Evolutionary conservation across 2,888 invertebrate genomes (phyloP).

Genomic region (Trisateles emortualis): DNA sequence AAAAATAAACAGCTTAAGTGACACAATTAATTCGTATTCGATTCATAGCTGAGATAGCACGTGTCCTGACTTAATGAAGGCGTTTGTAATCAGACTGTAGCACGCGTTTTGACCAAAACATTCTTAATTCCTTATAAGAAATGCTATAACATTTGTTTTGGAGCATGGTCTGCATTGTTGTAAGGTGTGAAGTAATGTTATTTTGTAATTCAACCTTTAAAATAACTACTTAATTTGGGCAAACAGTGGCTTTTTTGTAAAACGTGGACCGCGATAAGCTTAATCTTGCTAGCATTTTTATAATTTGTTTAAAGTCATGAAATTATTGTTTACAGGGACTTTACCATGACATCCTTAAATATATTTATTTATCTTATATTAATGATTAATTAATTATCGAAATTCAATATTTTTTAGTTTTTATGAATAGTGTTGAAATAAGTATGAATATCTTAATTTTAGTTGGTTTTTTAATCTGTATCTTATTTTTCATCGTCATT

Average conservation of each 20-base stretch:
- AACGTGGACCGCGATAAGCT: slow-evolving; percentile 31
- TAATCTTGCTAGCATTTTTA: slow-evolving; percentile 12
- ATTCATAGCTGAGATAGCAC: slow-evolving; percentile 50
- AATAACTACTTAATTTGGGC: slow-evolving; percentile 35
- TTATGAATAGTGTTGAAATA: no score
- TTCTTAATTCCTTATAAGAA: slow-evolving; percentile 59
- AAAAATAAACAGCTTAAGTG: slow-evolving; percentile 38
- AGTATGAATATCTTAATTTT: no score
- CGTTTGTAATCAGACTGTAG: slow-evolving; percentile 61
- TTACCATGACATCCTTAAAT: no score
- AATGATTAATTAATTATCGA: no score
- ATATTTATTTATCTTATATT: no score
- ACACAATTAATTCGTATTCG: slow-evolving; percentile 60
- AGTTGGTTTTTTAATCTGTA: no score
- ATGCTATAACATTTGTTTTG: slow-evolving; percentile 49
- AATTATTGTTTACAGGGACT: slow-evolving; percentile 24
- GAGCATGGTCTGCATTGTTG: slow-evolving; percentile 50
- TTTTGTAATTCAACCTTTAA: slow-evolving; percentile 53
- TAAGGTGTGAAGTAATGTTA: slow-evolving; percentile 57
- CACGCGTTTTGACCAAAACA: slow-evolving; percentile 54
- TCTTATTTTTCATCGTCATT: no score
- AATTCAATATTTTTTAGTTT: no score
- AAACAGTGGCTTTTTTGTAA: slow-evolving; percentile 30
- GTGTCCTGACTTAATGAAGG: slow-evolving; percentile 55
- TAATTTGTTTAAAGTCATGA: slow-evolving; percentile 11